phyloP scores from a whole-genome alignment of 2,888 invertebrate genomes.

The Falcaria lacertinaria region DNA sequence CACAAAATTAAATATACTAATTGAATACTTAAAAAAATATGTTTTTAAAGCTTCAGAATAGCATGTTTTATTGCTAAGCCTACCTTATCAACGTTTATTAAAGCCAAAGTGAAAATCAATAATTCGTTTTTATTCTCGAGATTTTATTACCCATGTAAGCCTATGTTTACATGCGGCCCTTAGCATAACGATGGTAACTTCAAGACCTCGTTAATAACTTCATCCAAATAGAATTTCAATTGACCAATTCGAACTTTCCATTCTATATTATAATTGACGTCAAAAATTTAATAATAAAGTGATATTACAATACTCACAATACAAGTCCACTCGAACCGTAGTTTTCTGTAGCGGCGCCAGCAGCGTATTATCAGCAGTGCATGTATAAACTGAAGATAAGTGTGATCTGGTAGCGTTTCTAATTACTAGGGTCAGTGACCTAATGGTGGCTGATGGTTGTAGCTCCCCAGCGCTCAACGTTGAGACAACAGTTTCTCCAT shows the following conservation, averaged over 20 bases:
- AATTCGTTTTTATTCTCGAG: no score
- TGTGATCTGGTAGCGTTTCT: slow-evolving; percentile 78
- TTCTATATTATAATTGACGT: no score
- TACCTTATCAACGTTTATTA: no score
- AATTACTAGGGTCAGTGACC: slow-evolving; percentile 50
- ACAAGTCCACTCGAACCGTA: slow-evolving; percentile 83
- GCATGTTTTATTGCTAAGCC: no score
- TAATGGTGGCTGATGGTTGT: slow-evolving; percentile 39
- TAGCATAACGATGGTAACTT: no score
- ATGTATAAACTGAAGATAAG: slow-evolving; percentile 82
- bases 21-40: neutral
- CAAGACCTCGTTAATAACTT: no score
- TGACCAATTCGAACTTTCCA: no score
- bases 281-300: neutral
- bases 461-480: slow-evolving; percentile 49
- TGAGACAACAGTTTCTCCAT: slow-evolving; percentile 55
- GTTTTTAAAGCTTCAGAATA: no score
- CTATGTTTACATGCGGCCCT: no score
- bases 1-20: slow-evolving; percentile 13
- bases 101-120: no score
- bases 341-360: slow-evolving; percentile 82
- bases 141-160: no score
- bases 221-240: no score
- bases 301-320: slow-evolving; percentile 64
- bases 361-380: slow-evolving; percentile 85